Percentiles rank a stretch among this genome's conserved stretches.
Conservation (phyloP, 2,113 vertebrate species). For the Callocephalon fimbriatum region DNA sequence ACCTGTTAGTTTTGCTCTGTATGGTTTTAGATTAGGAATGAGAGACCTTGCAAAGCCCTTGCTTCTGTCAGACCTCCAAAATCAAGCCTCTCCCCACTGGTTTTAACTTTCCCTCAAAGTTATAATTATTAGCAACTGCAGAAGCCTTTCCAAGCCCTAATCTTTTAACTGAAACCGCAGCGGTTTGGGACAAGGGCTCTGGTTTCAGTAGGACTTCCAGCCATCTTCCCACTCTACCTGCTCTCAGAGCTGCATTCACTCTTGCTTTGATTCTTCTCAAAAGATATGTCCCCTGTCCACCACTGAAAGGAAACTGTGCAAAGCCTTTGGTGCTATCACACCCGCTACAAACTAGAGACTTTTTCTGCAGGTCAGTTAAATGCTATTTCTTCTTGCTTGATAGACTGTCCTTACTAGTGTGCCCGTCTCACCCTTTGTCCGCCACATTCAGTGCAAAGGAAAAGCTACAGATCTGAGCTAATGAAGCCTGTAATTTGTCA, state of each 20-base stretch:
- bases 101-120: conserved; percentile 11
- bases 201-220: neutral
- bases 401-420: neutral
- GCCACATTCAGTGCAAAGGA: neutral
- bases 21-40: neutral
- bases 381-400: neutral
- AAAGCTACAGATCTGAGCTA: neutral
- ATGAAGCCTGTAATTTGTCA: neutral
- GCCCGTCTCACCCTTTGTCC: neutral
- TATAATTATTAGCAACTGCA: neutral
- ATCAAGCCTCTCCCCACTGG: neutral
- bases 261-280: neutral
- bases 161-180: neutral
- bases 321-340: neutral
- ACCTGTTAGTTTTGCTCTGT: neutral
- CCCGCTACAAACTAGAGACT: neutral
- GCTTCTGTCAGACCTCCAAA: conserved; percentile 20
- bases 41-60: conserved; percentile 21
- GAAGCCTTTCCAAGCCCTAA: conserved; percentile 1
- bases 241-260: neutral
- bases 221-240: neutral
- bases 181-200: neutral
- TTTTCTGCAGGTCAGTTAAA: neutral
- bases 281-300: neutral
- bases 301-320: neutral